Evolutionary conservation across 2,797 vertebrate genomes (phyloP).

Genomic region (Parambassis ranga): DNA sequence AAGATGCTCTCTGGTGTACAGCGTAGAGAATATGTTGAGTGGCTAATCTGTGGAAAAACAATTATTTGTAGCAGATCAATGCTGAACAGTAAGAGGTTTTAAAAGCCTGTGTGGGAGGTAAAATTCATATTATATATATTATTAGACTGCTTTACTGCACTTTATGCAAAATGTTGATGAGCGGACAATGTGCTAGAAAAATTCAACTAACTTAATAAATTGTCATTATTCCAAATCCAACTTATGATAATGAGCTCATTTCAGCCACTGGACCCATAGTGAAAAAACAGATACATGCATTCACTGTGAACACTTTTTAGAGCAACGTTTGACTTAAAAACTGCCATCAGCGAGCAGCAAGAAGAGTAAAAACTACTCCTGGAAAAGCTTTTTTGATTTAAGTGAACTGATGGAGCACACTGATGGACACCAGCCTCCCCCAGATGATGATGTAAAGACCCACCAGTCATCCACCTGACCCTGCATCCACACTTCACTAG

Average conservation of each 20-base stretch:
- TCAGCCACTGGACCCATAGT: background rate
- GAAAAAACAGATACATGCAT: too few relatives aligned
- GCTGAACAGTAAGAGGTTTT: constrained; percentile 22
- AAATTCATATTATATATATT: constrained; percentile 32
- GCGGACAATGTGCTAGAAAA: background rate
- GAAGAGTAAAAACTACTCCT: background rate
- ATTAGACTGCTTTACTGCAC: constrained; percentile 3
- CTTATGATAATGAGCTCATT: background rate
- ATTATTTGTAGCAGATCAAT: constrained; percentile 34
- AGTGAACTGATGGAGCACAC: background rate
- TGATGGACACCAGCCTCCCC: background rate
- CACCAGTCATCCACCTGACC: constrained; percentile 13
- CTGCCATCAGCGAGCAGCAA: too few relatives aligned
- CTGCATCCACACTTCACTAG: constrained; percentile 15
- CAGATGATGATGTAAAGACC: background rate
- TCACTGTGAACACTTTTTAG: too few relatives aligned
- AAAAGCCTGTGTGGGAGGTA: constrained; percentile 35
- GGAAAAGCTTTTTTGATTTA: background rate
- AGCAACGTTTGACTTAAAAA: too few relatives aligned
- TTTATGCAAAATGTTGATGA: background rate
- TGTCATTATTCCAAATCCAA: background rate
- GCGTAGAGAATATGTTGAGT: constrained; percentile 8
- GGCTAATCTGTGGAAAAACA: constrained; percentile 37
- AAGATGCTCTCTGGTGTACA: background rate
- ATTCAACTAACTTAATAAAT: background rate